These are phyloP conservation scores for Drosophila seguyi DNA, from an alignment of 1,140 invertebrate genomes.

Conservation along the genomic window DNA sequence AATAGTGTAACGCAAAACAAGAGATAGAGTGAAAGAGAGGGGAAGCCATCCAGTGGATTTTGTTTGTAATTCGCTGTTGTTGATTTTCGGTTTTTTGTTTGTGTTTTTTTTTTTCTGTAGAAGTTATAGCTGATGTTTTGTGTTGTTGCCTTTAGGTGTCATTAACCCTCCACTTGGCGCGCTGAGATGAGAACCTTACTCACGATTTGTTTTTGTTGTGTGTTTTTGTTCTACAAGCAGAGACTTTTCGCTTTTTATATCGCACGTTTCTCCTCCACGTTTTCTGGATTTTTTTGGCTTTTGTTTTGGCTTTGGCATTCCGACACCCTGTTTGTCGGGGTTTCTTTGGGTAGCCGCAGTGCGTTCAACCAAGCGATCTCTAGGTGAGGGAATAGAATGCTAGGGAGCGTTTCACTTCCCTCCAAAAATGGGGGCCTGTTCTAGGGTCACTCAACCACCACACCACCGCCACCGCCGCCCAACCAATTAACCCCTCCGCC, in stretches of 20 bases:
- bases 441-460: constrained; percentile 19
- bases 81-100: constrained; percentile 34
- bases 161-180: constrained; percentile 71
- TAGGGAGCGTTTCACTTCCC: constrained; percentile 5
- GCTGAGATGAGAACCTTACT: constrained; percentile 72
- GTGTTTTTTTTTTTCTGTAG: constrained; percentile 4
- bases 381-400: constrained; percentile 3
- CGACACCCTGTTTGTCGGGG: constrained; percentile 1
- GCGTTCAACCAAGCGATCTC: constrained; percentile 34
- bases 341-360: neutral
- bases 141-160: constrained; percentile 53
- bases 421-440: constrained; percentile 18
- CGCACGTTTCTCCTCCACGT: constrained; percentile 45
- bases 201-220: constrained; percentile 52
- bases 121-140: constrained; percentile 25
- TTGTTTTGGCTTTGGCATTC: constrained; percentile 74
- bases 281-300: constrained; percentile 50
- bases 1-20: constrained; percentile 14
- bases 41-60: constrained; percentile 2
- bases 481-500: neutral
- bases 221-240: constrained; percentile 44
- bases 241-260: constrained; percentile 67
- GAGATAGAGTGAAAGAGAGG: neutral
- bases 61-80: constrained; percentile 48
- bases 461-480: neutral